Evolutionary conservation across 2,113 vertebrate species (phyloP).

Genomic region (Engystomops pustulosus): DNA sequence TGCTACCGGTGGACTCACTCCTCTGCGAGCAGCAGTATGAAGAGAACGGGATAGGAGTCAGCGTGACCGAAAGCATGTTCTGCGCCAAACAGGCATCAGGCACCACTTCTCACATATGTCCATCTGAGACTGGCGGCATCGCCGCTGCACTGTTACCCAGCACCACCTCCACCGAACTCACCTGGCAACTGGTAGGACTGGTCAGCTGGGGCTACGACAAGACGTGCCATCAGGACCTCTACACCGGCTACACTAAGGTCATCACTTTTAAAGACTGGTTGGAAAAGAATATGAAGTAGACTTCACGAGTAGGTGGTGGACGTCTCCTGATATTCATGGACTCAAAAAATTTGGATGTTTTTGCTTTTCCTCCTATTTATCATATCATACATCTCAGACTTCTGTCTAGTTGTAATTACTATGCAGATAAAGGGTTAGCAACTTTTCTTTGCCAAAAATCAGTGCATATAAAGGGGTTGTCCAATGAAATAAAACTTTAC

Average conservation of each 20-base stretch:
- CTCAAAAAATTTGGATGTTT: constrained; percentile 5
- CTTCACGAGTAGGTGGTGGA: neutral
- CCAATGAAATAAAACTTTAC: too few species aligned
- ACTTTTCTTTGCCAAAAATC: too few species aligned
- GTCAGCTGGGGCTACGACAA: constrained; percentile 96
- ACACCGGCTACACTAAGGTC: constrained; percentile 88
- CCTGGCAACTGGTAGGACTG: constrained; percentile 91
- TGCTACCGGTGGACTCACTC: constrained; percentile 85
- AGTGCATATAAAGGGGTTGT: too few species aligned
- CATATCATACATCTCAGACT: neutral
- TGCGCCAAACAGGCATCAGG: constrained; percentile 82
- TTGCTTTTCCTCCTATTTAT: constrained; percentile 29
- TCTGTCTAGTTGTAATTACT: too few species aligned
- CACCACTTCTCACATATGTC: constrained; percentile 86
- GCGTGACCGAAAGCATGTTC: constrained; percentile 95
- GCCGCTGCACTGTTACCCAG: constrained; percentile 79
- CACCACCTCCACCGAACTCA: constrained; percentile 69
- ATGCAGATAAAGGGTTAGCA: too few species aligned
- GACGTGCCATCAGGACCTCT: constrained; percentile 86
- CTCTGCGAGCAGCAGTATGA: constrained; percentile 94
- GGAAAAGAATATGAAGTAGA: constrained; percentile 91
- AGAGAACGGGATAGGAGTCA: constrained; percentile 84
- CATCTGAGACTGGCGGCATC: constrained; percentile 93
- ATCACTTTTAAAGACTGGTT: constrained; percentile 95
- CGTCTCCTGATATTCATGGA: neutral